These are phyloP conservation scores for Acestrorhynchus altus DNA, from an alignment of 2,797 vertebrate genomes.

Conservation along the genomic window DNA sequence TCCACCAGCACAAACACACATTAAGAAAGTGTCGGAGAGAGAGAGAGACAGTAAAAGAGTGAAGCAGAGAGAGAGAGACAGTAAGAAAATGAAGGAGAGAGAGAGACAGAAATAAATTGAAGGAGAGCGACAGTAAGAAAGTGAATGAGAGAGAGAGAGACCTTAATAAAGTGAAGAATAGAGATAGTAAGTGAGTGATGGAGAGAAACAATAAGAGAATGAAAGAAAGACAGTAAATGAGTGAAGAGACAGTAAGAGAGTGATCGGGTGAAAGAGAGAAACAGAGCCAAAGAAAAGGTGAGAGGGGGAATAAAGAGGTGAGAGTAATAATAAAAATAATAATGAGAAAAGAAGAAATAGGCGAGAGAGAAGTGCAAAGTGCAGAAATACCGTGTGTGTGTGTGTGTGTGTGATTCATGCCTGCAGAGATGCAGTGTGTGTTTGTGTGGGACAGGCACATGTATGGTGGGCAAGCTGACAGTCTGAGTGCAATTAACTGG, in stretches of 20 bases:
- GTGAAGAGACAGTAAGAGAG: not conserved
- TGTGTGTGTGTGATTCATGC: constrained; percentile 2
- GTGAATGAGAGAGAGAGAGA: no score
- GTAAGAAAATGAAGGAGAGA: not conserved
- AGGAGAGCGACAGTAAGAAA: not conserved
- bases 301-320: no score
- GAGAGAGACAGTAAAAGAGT: not conserved
- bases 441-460: not conserved
- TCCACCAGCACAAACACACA: no score
- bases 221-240: not conserved
- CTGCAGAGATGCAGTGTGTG: constrained; percentile 9
- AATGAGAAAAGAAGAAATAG: no score
- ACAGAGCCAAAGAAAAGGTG: no score
- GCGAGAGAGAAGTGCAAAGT: no score
- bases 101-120: not conserved
- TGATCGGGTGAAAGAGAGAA: not conserved
- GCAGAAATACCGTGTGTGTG: not conserved
- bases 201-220: not conserved
- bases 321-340: no score
- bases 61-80: not conserved
- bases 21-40: no score
- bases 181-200: not conserved
- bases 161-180: no score
- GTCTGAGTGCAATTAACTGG: constrained; percentile 30
- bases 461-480: not conserved